Conservation (phyloP, 2,113 vertebrate genomes). For the Lampris megalopsis region DNA sequence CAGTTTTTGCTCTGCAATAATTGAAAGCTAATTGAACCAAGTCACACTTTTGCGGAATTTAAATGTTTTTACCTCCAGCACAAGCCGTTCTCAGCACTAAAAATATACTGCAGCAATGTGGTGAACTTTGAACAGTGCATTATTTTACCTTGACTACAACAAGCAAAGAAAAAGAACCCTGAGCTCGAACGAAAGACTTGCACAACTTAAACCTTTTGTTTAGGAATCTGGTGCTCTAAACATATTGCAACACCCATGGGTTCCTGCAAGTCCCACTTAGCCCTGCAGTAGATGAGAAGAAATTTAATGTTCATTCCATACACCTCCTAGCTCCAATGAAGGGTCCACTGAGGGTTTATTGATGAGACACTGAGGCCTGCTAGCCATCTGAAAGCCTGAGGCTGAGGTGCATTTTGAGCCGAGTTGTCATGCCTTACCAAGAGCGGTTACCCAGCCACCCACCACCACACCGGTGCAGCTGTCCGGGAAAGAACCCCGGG, state of each 20-base stretch:
- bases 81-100: not conserved
- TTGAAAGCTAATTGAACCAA: not conserved
- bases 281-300: not conserved
- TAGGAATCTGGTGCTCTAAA: no score
- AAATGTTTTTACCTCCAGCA: slow-evolving; percentile 13
- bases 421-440: no score
- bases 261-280: not conserved
- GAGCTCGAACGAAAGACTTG: no score
- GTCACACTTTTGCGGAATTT: slow-evolving; percentile 5
- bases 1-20: not conserved
- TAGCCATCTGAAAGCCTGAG: not conserved
- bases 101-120: slow-evolving; percentile 5
- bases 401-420: no score
- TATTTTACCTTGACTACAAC: not conserved
- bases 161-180: no score
- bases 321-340: not conserved
- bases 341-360: not conserved
- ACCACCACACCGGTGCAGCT: slow-evolving; percentile 5
- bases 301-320: not conserved
- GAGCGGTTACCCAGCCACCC: not conserved
- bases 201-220: no score
- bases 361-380: not conserved
- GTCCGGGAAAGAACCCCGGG: slow-evolving; percentile 4
- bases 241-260: no score
- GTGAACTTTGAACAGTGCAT: not conserved